Base-by-base conservation (phyloP, 2,888 invertebrate species). In the Drymonia ruficornis region DNA sequence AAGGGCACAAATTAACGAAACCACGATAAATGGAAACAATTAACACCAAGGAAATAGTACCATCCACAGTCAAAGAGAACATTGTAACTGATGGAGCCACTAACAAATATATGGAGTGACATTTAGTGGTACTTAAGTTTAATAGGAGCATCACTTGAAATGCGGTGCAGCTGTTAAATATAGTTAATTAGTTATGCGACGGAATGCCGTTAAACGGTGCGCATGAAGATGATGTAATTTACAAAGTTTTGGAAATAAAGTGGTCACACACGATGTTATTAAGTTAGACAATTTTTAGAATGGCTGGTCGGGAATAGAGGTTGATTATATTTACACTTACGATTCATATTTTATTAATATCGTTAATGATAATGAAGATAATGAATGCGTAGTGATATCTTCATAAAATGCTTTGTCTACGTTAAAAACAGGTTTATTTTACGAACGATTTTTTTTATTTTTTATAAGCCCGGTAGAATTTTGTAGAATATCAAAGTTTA, bases 71-170 rank as follows among this genome's bases (percentile, higher is more conserved):
- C 73, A 81, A 81, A 80, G 76, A 72, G 75, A 77, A 75, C 78
- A 76, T 71, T 82, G 83, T 79, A 72, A 69, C 67, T 70, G 73
- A 72, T 76, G 74, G 70, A 70, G 76, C 52, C 56, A 66, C 71
- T 84, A 84, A 89, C 83, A 76, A 84, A 88, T 84, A 85, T 85
- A 86, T 83, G 78, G 84, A 75, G 84, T 84, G 84, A 88, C 88
- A 85, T 85, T 89, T 87, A 89, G 87, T 81, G 70, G 78, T 82
- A 87, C 80, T 90, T 87, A 89, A 85, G 77, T 78, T 77, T 80
- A 79, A 80, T 80, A 84, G 81, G 81, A 66, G 81, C 83, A 83
- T 84, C 84, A 86, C 81, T 83, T 74, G 72, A 81, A 88, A 83
- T 73, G 87, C 84, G 81, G 80, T 50, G 73, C 84, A 81, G 83